Base-by-base conservation (phyloP, 2,113 vertebrate genomes). In the Terrapene triunguis region DNA sequence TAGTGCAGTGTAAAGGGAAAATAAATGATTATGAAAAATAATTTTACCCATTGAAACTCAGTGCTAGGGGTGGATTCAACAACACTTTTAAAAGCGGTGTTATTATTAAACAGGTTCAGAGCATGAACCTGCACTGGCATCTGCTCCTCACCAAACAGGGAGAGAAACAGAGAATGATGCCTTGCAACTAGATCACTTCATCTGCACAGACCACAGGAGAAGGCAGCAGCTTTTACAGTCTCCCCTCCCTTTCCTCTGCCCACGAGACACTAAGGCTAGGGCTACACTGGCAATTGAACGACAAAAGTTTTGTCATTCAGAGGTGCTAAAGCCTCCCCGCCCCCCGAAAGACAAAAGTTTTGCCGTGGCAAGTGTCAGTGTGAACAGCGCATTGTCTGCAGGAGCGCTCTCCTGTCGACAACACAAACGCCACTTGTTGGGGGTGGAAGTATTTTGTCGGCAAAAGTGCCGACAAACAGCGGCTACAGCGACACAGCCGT, bases 1-100 rank as follows among this genome's bases (percentile, higher is more conserved):
- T 95, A 88, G 97, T 97, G 96, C 55, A 57, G 94, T 16, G 85
- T 94, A 96, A 93, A 95, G 89, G 87, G 94, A 97, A 96, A 97
- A 95, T 93, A 95, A 97, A 94, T 91, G 96, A 92, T 94, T 96
- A 96, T 6, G 78, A 88, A 89, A 94, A 97, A 95, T 95, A 93
- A 96, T 96, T 95, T 95, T 87, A 59, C 65, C 87, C 96, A 85
- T 48, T 38, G 94, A 89, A 74, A 85, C 91, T 25, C 78, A 62
- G 29, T 62, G 54, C 82, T 24, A 42, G 91, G 42, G 78, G 94
- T 93, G 76, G 86, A 87, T 86, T 48, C 89, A 48, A 47, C 76
- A 24, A 83, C 2, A 3, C 82, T 76, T 5, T 87, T 55, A 3
- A 47, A 38, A 82, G 93, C 29, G 92, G 55, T 44, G 44, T 35